Base-by-base conservation (phyloP, 92 coral and sea anemone genomes). In the Parazoanthus atlanticus region DNA sequence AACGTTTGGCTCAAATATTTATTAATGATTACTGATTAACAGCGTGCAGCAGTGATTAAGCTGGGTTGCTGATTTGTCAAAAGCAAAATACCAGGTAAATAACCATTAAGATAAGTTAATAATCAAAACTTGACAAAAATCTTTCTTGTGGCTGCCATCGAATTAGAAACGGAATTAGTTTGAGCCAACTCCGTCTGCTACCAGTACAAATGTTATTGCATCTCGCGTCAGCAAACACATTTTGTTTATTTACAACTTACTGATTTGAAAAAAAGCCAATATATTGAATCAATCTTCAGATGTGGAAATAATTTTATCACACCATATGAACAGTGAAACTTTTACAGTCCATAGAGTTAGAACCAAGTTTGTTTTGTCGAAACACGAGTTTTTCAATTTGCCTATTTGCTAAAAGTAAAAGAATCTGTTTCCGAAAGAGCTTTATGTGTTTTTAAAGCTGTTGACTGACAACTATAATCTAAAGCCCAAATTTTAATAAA, bases 1-100 rank as follows among this genome's bases (percentile, higher is more conserved):
- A 9, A 17, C 8, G 25, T 0, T 12, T 13, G 46, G 19, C 52
- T 69, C 78, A 84, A 84, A 84, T 41, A 84, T 84, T 84, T 84
- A 70, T 84, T 84, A 84, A 84, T 71, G 79, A 84, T 84, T 70
- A 69, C 78, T 84, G 46, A 70, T 71, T 28, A 69, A 84, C 77
- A 70, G 76, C 78, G 77, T 31, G 40, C 87, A 69, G 87, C 66
- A 46, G 64, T 84, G 78, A 69, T 84, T 84, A 70, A 70, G n/a
- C 13, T 28, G 32, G 46, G 87, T 40, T 47, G 64, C 76, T 49
- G 66, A 26, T 70, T 84, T 71, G 78, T 30, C 87, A 69, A 12
- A 21, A 69, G 43, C 49, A 83, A 41, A 46, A 17, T 81, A 23
- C 36, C 64, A 8, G 47, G 77, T 46, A 70, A 84, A 70, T 40